phyloP scores from a whole-genome alignment of 2,797 vertebrate genomes.

The Pseudopleuronectes americanus region DNA sequence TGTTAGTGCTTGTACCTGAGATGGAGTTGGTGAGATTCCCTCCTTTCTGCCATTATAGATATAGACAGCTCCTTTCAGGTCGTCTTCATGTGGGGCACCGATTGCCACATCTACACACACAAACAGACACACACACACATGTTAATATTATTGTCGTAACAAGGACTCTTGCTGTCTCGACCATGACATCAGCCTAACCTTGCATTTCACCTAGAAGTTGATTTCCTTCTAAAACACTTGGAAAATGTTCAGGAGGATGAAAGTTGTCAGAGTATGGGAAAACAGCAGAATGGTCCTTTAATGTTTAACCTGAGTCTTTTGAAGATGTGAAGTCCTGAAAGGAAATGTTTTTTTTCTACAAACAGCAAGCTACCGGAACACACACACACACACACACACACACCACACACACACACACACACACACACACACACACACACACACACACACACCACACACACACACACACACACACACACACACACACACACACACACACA shows the following conservation, averaged over 20 bases:
- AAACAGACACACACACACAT: background rate
- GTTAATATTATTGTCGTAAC: background rate
- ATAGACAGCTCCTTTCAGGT: conserved; percentile 91
- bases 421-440: conserved; percentile 2
- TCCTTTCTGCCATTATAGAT: conserved; percentile 94
- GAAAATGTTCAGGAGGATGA: conserved; percentile 19
- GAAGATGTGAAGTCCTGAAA: conserved; percentile 32
- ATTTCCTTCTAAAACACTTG: background rate
- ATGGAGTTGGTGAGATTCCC: conserved; percentile 88
- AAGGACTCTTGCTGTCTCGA: no score
- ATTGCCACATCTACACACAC: conserved; percentile 90
- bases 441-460: conserved; percentile 18
- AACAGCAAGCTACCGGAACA: conserved; percentile 9
- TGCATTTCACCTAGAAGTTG: background rate
- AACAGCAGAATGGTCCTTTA: conserved; percentile 46
- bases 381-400: conserved; percentile 49
- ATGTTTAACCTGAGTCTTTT: conserved; percentile 58
- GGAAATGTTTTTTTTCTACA: background rate
- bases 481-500: conserved; percentile 3
- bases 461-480: conserved; percentile 3
- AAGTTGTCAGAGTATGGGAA: conserved; percentile 34
- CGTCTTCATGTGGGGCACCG: conserved; percentile 94
- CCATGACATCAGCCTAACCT: background rate
- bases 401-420: conserved; percentile 4
- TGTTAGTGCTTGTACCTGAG: conserved; percentile 86